Evolutionary conservation across 2,113 vertebrate genomes (phyloP).

Genomic region (Thoracochromis brauschi): DNA sequence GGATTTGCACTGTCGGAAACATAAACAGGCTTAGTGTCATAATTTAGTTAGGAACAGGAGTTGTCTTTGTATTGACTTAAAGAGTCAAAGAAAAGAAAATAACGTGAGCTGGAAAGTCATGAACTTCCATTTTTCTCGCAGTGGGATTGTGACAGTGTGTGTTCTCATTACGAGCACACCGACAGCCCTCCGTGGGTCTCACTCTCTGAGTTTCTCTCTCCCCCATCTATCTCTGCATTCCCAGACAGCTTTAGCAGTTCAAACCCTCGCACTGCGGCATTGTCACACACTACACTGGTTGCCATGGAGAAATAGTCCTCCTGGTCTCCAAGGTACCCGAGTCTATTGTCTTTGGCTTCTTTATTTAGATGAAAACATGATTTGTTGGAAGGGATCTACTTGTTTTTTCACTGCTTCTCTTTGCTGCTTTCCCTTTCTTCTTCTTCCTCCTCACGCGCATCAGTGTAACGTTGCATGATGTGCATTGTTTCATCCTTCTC

Average conservation of each 20-base stretch:
- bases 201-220: slow-evolving; percentile 46
- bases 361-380: slow-evolving; percentile 79
- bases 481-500: slow-evolving; percentile 60
- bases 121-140: slow-evolving; percentile 61
- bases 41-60: slow-evolving; percentile 39
- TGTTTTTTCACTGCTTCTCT: slow-evolving; percentile 43
- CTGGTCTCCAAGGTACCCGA: slow-evolving; percentile 78
- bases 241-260: slow-evolving; percentile 70
- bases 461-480: slow-evolving; percentile 50
- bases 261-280: slow-evolving; percentile 69
- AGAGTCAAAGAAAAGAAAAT: slow-evolving; percentile 49
- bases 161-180: slow-evolving; percentile 65
- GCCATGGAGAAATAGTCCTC: slow-evolving; percentile 79
- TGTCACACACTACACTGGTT: slow-evolving; percentile 73
- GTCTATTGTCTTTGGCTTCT: slow-evolving; percentile 77
- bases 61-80: slow-evolving; percentile 47
- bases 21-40: slow-evolving; percentile 43
- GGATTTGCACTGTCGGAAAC: slow-evolving; percentile 36
- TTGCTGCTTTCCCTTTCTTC: slow-evolving; percentile 51
- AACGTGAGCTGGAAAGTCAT: slow-evolving; percentile 55
- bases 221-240: slow-evolving; percentile 68
- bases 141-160: slow-evolving; percentile 64
- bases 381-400: slow-evolving; percentile 70
- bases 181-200: slow-evolving; percentile 49
- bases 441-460: slow-evolving; percentile 48